These are phyloP conservation scores for Mesocentrotus franciscanus DNA, from an alignment of 53 echinoderm and acorn worm species.

Conservation along the genomic window DNA sequence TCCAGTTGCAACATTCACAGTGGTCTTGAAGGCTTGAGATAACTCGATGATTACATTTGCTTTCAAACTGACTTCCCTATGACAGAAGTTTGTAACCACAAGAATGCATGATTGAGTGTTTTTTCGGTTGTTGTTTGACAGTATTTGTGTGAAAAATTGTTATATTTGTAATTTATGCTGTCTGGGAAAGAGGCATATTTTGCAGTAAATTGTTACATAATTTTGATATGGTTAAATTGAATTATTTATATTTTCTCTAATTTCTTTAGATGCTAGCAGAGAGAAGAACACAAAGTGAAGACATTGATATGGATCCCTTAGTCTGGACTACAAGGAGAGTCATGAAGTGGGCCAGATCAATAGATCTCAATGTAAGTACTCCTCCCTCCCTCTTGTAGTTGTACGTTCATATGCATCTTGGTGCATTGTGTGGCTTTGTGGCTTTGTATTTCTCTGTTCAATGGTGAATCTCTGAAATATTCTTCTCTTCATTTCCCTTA, in stretches of 20 bases:
- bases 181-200: too few relatives aligned
- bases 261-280: conserved; percentile 75
- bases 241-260: neutral
- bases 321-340: conserved; percentile 95
- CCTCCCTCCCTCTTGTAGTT: neutral
- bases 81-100: too few relatives aligned
- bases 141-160: too few relatives aligned
- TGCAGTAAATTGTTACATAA: too few relatives aligned
- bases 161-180: too few relatives aligned
- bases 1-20: too few relatives aligned
- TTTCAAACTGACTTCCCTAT: too few relatives aligned
- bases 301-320: conserved; percentile 89
- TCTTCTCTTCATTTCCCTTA: neutral
- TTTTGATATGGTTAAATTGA: neutral
- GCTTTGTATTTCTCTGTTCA: neutral
- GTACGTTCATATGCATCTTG: neutral
- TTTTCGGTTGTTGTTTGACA: too few relatives aligned
- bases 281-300: conserved; percentile 86
- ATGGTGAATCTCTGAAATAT: neutral
- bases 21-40: too few relatives aligned
- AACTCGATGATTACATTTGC: too few relatives aligned
- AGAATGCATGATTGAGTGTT: too few relatives aligned
- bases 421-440: too few relatives aligned
- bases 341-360: conserved; percentile 90
- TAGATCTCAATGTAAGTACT: conserved; percentile 89